Base-by-base conservation (phyloP, 2,113 vertebrate genomes). In the Cercopithecus mona region DNA sequence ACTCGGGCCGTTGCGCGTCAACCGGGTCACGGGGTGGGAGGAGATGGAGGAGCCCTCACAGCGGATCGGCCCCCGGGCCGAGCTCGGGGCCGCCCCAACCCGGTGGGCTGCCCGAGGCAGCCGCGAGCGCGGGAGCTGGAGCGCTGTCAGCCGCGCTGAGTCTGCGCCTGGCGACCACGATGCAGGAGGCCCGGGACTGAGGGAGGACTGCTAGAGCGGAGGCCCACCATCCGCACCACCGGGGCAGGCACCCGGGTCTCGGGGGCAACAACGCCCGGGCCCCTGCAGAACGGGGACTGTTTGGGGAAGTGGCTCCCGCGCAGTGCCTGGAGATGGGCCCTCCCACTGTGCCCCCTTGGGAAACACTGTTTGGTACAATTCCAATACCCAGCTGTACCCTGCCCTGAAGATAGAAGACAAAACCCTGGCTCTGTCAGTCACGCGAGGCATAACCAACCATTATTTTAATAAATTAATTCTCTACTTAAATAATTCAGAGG, bases 21-120 rank as follows among this genome's bases (percentile, higher is more conserved):
- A 90, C 43, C 57, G 35, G 48, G 6, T 40, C 14, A 2, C 7
- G 10, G 76, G 92, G 25, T 23, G 81, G 45, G 75, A 55, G 88
- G 72, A 40, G n/a, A 30, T 14, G 92, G 93, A 61, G 59, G 90
- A 11, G 66, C 35, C 45, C 92, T 97, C 93, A 75, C 88, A 43
- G 50, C 75, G 68, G 18, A 11, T 40, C 27, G 27, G 66, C 13
- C 50, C 32, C 20, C 7, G 20, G 79, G 73, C 70, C 16, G 52
- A 23, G 81, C 64, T 3, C 73, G 0, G 8, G 83, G 91, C 86
- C 76, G 43, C 96, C 57, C 13, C 50, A 61, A 38, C 35, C 66
- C 76, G 27, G 70, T 8, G 50, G 32, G 75, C 68, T 75, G 57
- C 73, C 90, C 22, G 75, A 12, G 20, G 83, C n/a, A 6, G 75